Evolutionary conservation across 1,140 invertebrate species (phyloP), one percentile per base, ranked within the genome.

Genomic region (Calephelis nemesis): DNA sequence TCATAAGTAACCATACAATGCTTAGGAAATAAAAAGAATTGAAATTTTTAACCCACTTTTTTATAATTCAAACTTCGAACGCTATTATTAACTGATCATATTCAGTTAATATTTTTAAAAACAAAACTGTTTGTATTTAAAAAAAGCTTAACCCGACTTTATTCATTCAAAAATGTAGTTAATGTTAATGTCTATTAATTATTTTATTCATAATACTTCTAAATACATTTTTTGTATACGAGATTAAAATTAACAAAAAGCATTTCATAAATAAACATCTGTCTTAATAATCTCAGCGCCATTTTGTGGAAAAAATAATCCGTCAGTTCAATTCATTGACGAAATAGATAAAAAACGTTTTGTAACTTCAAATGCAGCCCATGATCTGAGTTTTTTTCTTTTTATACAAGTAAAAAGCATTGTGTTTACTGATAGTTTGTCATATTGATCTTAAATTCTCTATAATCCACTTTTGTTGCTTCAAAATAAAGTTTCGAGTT

Each of bases 191-290:
- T 60, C 54, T 60, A 60, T 60, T 66, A 66, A 8, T 66, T 40
- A 66, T 66, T 66, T 66, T 66, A 66, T 66, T 66, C 65, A 60
- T 66, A 66, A 66, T 54, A 30, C 65, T 60, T 66, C 52, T 65
- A 42, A 42, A 65, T 40, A 65, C 42, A 8, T 54, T 54, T 58
- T 58, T 54, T 54, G 52, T 54, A 19, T 19, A 10, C 19, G 15
- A 19, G 52, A 54, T 54, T 54, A 54, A 54, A 54, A 58, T 58
- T 39, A 58, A 58, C 54, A 58, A 58, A 39, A 58, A 58, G 15
- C 40, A 66, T 52, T 66, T 52, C n/a, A 52, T 54, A 66, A 54
- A 52, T 52, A 66, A 66, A 66, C 64, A 66, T 66, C 64, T 66
- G 64, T 66, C 64, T 66, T 52, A 45, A 58, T 45, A 54, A 66